Conservation (phyloP, 2,888 invertebrate species). For the Bhutanitis thaidina region DNA sequence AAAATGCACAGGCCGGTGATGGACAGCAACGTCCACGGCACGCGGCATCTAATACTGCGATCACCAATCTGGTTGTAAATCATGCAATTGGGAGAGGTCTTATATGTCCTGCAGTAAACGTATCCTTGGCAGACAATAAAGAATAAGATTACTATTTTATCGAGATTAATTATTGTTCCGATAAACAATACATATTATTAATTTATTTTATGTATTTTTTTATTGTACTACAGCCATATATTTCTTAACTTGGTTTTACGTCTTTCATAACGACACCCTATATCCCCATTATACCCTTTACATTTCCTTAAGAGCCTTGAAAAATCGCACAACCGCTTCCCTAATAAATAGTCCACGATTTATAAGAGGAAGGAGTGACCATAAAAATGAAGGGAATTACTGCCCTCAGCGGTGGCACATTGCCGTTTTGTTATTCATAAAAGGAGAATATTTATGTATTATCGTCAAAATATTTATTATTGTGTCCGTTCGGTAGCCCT, state of each 20-base stretch:
- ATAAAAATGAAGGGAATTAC: conserved; percentile 67
- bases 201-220: too few relatives aligned
- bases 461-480: conserved; percentile 80
- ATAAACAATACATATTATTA: too few relatives aligned
- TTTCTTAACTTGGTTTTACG: conserved; percentile 21
- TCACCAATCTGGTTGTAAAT: too few relatives aligned
- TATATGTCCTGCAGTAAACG: too few relatives aligned
- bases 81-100: too few relatives aligned
- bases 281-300: conserved; percentile 17
- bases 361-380: conserved; percentile 65
- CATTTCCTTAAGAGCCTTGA: conserved; percentile 37
- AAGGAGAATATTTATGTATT: conserved; percentile 75
- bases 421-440: conserved; percentile 76
- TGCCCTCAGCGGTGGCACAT: conserved; percentile 56
- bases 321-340: conserved; percentile 51
- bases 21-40: too few relatives aligned
- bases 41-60: too few relatives aligned
- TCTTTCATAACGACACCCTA: conserved; percentile 22
- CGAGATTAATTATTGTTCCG: too few relatives aligned
- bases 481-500: conserved; percentile 68
- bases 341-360: conserved; percentile 69
- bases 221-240: conserved; percentile 6
- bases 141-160: too few relatives aligned
- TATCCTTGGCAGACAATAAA: too few relatives aligned
- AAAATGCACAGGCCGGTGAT: too few relatives aligned